Percentiles rank a stretch among this genome's conserved stretches.
Evolutionary conservation across 1,140 invertebrate species (phyloP).

Genomic region (Brachionus paranguensis): DNA sequence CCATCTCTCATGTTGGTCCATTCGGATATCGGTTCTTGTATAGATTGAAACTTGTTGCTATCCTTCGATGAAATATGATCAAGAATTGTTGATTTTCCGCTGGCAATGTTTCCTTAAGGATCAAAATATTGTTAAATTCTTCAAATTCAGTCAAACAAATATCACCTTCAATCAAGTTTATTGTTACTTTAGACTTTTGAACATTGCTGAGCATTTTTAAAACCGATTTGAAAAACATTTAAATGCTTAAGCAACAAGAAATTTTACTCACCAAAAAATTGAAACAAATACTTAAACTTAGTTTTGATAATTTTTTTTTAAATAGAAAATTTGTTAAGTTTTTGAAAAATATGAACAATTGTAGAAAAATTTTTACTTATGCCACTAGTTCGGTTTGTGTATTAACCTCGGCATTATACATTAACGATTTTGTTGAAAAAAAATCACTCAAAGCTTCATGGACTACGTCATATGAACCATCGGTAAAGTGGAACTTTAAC

Average conservation of each 20-base stretch:
- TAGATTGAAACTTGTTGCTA: neutral
- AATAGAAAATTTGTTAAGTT: neutral
- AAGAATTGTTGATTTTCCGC: slow-evolving; percentile 28
- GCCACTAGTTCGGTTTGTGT: neutral
- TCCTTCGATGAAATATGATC: neutral
- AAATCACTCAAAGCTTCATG: slow-evolving; percentile 5
- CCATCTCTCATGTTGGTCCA: slow-evolving; percentile 38
- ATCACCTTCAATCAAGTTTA: slow-evolving; percentile 16
- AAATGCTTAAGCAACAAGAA: neutral
- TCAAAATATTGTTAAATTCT: neutral
- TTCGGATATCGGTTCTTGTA: slow-evolving; percentile 32
- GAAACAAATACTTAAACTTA: neutral
- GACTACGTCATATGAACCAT: slow-evolving; percentile 28
- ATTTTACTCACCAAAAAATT: neutral
- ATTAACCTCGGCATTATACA: neutral
- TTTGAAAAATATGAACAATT: neutral
- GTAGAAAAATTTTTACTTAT: slow-evolving; percentile 23
- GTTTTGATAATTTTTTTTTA: neutral
- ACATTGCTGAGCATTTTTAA: neutral
- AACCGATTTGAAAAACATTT: neutral
- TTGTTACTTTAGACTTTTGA: neutral
- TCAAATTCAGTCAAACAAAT: neutral
- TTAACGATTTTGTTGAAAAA: slow-evolving; percentile 23
- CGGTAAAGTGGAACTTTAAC: slow-evolving; percentile 27
- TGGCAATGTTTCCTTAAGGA: slow-evolving; percentile 17